Percentiles rank a stretch among this genome's conserved stretches.
phyloP scores from a whole-genome alignment of 2,888 invertebrate species.

The Vanessa cardui region DNA sequence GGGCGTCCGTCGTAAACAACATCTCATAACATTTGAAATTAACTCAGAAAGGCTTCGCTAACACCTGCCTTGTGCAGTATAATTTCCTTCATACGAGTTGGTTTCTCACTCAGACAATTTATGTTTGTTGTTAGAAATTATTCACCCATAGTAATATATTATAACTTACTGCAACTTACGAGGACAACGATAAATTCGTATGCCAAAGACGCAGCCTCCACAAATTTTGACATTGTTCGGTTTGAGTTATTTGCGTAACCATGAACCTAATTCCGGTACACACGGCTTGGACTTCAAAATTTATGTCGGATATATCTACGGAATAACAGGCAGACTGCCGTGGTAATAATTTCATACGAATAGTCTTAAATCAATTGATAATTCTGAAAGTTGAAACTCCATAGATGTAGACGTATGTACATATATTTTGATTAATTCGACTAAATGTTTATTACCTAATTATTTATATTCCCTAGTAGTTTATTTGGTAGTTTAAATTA shows the following conservation, averaged over 20 bases:
- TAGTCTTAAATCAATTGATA: too few relatives aligned
- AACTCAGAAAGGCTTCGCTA: constrained; percentile 2
- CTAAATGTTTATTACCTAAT: too few relatives aligned
- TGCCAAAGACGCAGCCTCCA: constrained; percentile 21
- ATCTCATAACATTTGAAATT: not conserved
- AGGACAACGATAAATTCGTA: constrained; percentile 35
- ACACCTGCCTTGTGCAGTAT: constrained; percentile 34
- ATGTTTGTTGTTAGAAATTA: constrained; percentile 35
- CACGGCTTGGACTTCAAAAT: constrained; percentile 8
- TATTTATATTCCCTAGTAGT: too few relatives aligned
- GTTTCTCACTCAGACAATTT: constrained; percentile 32
- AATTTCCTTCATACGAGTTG: constrained; percentile 24
- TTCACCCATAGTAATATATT: constrained; percentile 34
- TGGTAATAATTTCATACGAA: not conserved
- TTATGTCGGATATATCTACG: constrained; percentile 9
- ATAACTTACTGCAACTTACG: constrained; percentile 36
- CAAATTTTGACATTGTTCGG: constrained; percentile 28
- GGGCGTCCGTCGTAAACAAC: not conserved
- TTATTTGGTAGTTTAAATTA: too few relatives aligned
- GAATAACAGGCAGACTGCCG: not conserved
- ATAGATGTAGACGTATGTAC: too few relatives aligned
- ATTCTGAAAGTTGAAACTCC: too few relatives aligned
- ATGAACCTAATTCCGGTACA: constrained; percentile 8
- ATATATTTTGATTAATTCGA: too few relatives aligned
- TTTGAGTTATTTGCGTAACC: constrained; percentile 23